Conservation (phyloP, 2,888 invertebrate genomes). For the Xanthia togata region DNA sequence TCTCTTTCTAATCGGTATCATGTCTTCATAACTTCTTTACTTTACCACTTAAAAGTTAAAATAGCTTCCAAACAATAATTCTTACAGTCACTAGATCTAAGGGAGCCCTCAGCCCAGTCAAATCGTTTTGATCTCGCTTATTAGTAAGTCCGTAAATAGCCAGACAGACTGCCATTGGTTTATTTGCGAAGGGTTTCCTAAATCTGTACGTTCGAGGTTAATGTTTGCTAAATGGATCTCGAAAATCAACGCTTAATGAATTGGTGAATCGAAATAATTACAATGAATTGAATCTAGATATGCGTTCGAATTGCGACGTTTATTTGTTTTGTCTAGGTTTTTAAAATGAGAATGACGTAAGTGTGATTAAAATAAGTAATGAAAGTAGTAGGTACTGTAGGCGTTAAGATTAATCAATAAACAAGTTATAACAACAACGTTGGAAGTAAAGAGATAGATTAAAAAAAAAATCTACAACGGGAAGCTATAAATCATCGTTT, state of each 20-base stretch:
- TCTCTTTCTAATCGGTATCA: neutral
- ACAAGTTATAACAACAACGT: neutral
- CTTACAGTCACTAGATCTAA: slow-evolving; percentile 40
- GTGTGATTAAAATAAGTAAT: neutral
- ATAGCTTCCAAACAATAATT: slow-evolving; percentile 35
- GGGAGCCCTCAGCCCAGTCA: slow-evolving; percentile 25
- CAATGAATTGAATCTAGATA: slow-evolving; percentile 4
- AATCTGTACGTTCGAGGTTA: slow-evolving; percentile 61
- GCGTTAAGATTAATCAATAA: neutral
- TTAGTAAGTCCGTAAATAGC: slow-evolving; percentile 58
- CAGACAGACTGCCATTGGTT: slow-evolving; percentile 51
- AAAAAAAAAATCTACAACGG: neutral
- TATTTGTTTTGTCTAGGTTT: slow-evolving; percentile 17
- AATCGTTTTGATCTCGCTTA: slow-evolving; percentile 63
- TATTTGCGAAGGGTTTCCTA: slow-evolving; percentile 60
- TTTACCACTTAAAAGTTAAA: slow-evolving; percentile 18
- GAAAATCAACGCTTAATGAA: slow-evolving; percentile 35
- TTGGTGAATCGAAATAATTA: slow-evolving; percentile 17
- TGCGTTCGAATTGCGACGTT: neutral
- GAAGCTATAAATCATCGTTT: slow-evolving; percentile 14
- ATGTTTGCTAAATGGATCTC: slow-evolving; percentile 54
- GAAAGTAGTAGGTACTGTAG: neutral
- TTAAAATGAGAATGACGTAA: slow-evolving; percentile 2
- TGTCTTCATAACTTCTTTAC: slow-evolving; percentile 23
- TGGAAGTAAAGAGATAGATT: neutral